Conservation (phyloP, 1,140 invertebrate species). For the Periplaneta americana region DNA sequence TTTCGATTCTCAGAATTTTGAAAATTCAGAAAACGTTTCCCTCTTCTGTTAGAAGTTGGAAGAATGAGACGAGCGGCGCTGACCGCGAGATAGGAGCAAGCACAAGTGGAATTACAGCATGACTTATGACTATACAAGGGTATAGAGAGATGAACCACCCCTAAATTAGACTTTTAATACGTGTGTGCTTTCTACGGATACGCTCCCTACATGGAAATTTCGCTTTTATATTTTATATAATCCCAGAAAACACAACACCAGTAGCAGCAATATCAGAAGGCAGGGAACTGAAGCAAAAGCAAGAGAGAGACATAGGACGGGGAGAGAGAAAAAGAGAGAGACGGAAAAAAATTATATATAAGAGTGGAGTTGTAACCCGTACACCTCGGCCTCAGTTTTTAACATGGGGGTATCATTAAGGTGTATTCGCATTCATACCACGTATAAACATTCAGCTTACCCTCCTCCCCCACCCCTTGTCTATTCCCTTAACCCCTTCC, state of each 20-base stretch:
- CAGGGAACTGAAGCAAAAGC: neutral
- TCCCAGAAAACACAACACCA: neutral
- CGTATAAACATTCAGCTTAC: neutral
- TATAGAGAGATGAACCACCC: neutral
- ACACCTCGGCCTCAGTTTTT: neutral
- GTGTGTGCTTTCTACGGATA: neutral
- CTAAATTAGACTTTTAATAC: neutral
- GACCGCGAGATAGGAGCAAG: neutral
- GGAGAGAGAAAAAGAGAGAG: neutral
- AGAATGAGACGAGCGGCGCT: neutral
- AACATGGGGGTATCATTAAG: neutral
- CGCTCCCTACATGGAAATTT: neutral
- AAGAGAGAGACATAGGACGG: neutral
- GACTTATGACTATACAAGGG: neutral
- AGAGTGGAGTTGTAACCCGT: neutral
- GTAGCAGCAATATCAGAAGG: neutral
- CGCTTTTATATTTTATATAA: neutral
- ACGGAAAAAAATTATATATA: neutral
- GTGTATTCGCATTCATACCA: neutral
- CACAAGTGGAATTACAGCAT: neutral
- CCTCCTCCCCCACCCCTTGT: too few relatives aligned
- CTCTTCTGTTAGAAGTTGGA: neutral
- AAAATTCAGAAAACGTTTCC: neutral
- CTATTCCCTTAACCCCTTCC: neutral
- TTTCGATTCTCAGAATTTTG: neutral